Evolutionary conservation across 2,113 vertebrate genomes (phyloP).

Genomic region (Chionodraco myersi): DNA sequence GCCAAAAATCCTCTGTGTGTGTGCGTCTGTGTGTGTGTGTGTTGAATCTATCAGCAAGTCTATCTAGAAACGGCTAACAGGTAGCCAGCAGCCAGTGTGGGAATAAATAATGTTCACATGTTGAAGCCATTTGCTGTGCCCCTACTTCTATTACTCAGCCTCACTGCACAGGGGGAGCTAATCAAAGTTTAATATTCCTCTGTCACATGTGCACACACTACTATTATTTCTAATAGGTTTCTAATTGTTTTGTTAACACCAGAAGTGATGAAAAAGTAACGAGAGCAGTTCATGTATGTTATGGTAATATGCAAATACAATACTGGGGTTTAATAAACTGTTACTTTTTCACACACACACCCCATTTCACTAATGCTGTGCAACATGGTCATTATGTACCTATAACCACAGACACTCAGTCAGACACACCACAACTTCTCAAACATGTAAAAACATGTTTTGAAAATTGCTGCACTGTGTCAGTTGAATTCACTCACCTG

Average conservation of each 20-base stretch:
- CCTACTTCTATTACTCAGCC: slow-evolving; percentile 64
- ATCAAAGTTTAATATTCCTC: slow-evolving; percentile 68
- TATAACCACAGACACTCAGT: slow-evolving; percentile 12
- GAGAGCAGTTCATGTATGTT: neutral
- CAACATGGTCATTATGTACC: slow-evolving; percentile 6
- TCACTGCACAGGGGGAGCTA: slow-evolving; percentile 60
- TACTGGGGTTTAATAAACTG: no score
- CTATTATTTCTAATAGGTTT: slow-evolving; percentile 54
- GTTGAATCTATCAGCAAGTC: slow-evolving; percentile 60
- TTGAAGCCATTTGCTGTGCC: slow-evolving; percentile 73
- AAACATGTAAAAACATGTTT: neutral
- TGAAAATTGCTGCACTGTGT: neutral
- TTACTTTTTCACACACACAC: neutral
- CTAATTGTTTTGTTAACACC: slow-evolving; percentile 56
- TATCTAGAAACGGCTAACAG: slow-evolving; percentile 69
- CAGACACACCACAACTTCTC: neutral
- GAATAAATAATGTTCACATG: slow-evolving; percentile 74
- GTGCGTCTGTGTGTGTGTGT: slow-evolving; percentile 29
- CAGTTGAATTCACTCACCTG: neutral
- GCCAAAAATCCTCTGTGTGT: slow-evolving; percentile 50
- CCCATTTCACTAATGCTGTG: slow-evolving; percentile 4
- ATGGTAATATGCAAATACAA: no score
- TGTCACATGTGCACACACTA: slow-evolving; percentile 53
- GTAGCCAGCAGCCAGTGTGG: slow-evolving; percentile 67
- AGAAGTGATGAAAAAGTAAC: slow-evolving; percentile 20